Evolutionary conservation across 2,888 invertebrate genomes (phyloP).

Genomic region (Pogonocherus hispidulus): DNA sequence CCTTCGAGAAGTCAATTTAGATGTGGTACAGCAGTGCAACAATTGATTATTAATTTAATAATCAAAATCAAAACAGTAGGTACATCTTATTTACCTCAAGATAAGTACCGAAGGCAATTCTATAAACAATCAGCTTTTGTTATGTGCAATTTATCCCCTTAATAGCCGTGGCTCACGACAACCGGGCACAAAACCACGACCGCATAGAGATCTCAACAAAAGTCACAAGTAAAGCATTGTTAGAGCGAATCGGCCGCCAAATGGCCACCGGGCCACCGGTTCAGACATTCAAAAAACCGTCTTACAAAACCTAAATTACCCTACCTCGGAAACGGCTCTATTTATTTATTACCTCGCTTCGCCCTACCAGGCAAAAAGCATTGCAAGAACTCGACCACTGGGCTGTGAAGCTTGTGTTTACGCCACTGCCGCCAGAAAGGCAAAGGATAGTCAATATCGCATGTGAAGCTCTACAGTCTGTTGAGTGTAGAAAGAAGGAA

Average conservation of each 20-base stretch:
- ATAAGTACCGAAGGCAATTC: conserved; percentile 25
- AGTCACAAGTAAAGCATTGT: conserved; percentile 53
- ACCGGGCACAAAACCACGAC: conserved; percentile 45
- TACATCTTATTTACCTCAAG: conserved; percentile 22
- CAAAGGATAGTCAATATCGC: conserved; percentile 15
- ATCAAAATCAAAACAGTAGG: too few relatives aligned
- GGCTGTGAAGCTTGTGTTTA: conserved; percentile 28
- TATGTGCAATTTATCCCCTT: conserved; percentile 50
- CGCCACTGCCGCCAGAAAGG: conserved; percentile 10
- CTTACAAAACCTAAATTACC: conserved; percentile 61
- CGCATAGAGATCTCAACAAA: conserved; percentile 44
- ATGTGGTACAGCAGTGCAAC: too few relatives aligned
- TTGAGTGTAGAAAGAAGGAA: neutral
- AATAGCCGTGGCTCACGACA: conserved; percentile 49
- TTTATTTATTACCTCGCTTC: conserved; percentile 60
- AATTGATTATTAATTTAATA: too few relatives aligned
- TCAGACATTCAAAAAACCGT: conserved; percentile 56
- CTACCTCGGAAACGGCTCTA: conserved; percentile 60
- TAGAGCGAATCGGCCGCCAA: conserved; percentile 48
- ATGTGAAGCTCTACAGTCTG: neutral
- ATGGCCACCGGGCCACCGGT: conserved; percentile 47
- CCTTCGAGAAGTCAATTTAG: too few relatives aligned
- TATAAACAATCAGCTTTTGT: conserved; percentile 50
- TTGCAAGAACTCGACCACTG: conserved; percentile 48
- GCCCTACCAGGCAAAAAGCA: conserved; percentile 49